Evolutionary conservation across 2,888 invertebrate species (phyloP).

Genomic region (Morpho helenor): DNA sequence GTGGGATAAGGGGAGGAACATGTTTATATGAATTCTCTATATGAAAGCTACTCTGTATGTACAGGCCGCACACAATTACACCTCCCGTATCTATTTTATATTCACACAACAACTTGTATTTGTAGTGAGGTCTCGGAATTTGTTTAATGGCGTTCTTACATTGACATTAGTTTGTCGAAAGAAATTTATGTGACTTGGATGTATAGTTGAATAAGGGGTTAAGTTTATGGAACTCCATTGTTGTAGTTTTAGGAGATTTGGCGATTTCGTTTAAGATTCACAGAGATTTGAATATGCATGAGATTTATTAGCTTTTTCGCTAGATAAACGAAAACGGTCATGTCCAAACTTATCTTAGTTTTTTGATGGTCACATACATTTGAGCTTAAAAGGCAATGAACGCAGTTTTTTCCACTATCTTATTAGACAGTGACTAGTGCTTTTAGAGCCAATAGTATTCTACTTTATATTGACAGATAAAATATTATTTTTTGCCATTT

Average conservation of each 20-base stretch:
- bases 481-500: no score
- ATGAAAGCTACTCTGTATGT: slow-evolving; percentile 25
- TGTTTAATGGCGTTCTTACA: slow-evolving; percentile 77
- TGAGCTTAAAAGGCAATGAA: no score
- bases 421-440: no score
- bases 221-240: slow-evolving; percentile 59
- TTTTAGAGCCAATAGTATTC: no score
- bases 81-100: slow-evolving; percentile 33
- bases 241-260: slow-evolving; percentile 33
- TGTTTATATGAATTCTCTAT: slow-evolving; percentile 8
- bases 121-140: slow-evolving; percentile 63
- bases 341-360: background rate
- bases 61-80: slow-evolving; percentile 36
- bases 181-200: slow-evolving; percentile 76
- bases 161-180: slow-evolving; percentile 78
- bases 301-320: slow-evolving; percentile 24
- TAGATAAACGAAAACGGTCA: background rate
- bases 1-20: no score
- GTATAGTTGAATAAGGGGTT: slow-evolving; percentile 76
- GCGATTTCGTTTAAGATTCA: slow-evolving; percentile 28
- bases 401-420: no score
- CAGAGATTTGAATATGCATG: slow-evolving; percentile 26
- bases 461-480: no score
- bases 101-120: slow-evolving; percentile 31
- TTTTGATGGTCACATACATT: no score